Base-by-base conservation (phyloP, 37 sponge, comb jelly and placozoan genomes). In the Haliclona indistincta region DNA sequence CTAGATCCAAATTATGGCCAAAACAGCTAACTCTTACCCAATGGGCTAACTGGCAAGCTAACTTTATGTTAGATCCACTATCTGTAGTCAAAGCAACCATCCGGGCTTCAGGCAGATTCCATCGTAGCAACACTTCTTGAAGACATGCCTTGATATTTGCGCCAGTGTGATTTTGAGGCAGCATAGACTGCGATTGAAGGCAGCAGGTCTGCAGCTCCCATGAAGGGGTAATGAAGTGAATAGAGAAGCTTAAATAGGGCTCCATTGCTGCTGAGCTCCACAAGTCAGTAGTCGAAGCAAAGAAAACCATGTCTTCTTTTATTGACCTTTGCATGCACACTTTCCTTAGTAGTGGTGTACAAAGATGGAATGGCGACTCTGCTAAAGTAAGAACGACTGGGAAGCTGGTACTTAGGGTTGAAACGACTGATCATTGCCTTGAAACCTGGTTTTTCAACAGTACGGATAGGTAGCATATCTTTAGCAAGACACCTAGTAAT, bases 1-100 rank as follows among this genome's bases (percentile, higher is more conserved):
- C 73, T 30, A 71, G 8, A 26, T 81, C 62, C 65, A 81, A 70
- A 62, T 81, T 81, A 37, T 81, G 66, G 10, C 81, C 73, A 25
- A 81, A 81, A 51, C 81, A 81, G 51, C 49, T 56, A 19, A 71
- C 37, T 13, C 29, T 44, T 2, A 6, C 29, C 71, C 81, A 69
- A 10, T 60, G 34, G 13, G 71, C 51, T 1, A 3, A 23, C 2
- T 56, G 5, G 37, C 47, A 37, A 44, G 81, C 73, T 42, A 22
- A 20, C 44, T 42, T 34, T 10, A 81, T 34, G 34, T 71, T 81
- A 0, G 63, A 10, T 44, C 37, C 72, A 71, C 60, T 81, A 47
- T 78, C 69, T 19, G 68, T 67, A 29, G 81, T 81, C 3, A 71
- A 1, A n/a, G 63, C 71, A 20, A 81, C 39, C 49, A 61, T 49